phyloP scores from a whole-genome alignment of 2,888 invertebrate species.

The Sympetrum striolatum region DNA sequence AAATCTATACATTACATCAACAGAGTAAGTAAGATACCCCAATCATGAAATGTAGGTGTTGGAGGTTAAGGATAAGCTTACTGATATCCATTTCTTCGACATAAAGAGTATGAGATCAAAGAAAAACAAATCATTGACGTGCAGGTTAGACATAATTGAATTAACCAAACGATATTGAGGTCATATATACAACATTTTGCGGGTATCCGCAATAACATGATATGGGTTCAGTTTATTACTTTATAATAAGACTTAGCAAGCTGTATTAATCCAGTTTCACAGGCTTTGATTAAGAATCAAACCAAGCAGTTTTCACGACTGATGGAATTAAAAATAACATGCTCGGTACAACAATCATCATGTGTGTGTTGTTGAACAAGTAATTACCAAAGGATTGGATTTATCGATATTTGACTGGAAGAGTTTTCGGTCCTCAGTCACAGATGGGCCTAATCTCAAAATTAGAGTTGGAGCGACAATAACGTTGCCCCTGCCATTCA shows the following conservation, averaged over 20 bases:
- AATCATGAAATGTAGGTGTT: too few species aligned
- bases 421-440: neutral
- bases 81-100: too few species aligned
- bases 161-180: neutral
- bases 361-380: neutral
- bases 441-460: constrained; percentile 32
- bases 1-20: too few species aligned
- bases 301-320: neutral
- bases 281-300: neutral
- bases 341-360: neutral
- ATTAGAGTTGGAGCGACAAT: neutral
- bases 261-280: neutral
- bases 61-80: too few species aligned
- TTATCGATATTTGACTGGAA: neutral
- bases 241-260: neutral
- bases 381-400: neutral
- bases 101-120: too few species aligned
- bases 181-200: neutral
- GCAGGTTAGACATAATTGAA: neutral
- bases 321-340: neutral
- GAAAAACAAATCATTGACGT: neutral
- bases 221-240: neutral
- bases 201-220: neutral
- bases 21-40: too few species aligned
- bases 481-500: neutral